These are phyloP conservation scores for Hyposmocoma kahamanoa DNA, from an alignment of 1,140 invertebrate genomes.

Conservation along the genomic window DNA sequence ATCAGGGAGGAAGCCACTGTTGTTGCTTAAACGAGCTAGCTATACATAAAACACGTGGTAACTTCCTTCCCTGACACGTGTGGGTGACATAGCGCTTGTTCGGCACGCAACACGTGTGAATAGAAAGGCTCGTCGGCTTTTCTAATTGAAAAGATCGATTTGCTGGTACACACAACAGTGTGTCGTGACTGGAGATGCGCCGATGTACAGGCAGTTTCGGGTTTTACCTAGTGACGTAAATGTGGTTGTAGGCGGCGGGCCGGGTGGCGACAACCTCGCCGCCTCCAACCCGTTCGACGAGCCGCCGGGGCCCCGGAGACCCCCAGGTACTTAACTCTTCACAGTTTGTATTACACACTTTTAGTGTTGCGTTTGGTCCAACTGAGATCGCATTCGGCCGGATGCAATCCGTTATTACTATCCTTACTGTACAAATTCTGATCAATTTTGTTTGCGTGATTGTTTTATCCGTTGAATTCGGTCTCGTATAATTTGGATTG, in stretches of 20 bases:
- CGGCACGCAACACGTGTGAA: background rate
- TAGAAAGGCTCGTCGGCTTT: background rate
- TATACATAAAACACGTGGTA: too few relatives aligned
- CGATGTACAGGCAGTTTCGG: too few relatives aligned
- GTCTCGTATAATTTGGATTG: background rate
- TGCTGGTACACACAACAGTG: background rate
- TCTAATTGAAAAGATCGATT: background rate
- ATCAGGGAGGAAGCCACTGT: constrained; percentile 2
- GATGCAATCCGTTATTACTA: too few relatives aligned
- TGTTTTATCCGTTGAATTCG: background rate
- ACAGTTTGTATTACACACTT: constrained; percentile 8
- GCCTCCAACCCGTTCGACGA: constrained; percentile 90
- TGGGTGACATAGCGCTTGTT: too few relatives aligned
- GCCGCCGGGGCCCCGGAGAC: constrained; percentile 74
- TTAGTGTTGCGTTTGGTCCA: too few relatives aligned
- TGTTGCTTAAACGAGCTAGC: background rate
- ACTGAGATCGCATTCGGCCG: too few relatives aligned
- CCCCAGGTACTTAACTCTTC: constrained; percentile 53
- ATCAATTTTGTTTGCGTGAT: background rate
- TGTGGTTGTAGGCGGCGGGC: constrained; percentile 67
- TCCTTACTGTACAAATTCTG: background rate
- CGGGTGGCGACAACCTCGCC: constrained; percentile 81
- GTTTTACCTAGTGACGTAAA: constrained; percentile 15
- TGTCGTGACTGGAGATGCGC: too few relatives aligned
- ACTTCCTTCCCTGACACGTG: background rate